These are phyloP conservation scores for Eupeodes latifasciatus DNA, from an alignment of 2,888 invertebrate species.

Conservation along the genomic window DNA sequence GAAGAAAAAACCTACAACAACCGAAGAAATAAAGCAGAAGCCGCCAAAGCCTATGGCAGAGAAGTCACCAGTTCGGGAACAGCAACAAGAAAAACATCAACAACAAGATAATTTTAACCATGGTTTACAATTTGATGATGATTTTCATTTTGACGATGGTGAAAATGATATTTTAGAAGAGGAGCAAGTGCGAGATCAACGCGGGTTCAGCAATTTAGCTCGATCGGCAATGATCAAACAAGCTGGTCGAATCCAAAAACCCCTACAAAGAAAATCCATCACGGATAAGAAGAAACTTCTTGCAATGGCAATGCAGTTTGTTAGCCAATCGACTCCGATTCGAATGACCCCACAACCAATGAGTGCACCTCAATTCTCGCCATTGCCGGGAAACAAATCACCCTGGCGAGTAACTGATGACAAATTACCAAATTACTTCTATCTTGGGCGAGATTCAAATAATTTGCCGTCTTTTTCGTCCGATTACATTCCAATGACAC, in stretches of 20 bases:
- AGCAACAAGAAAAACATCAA: background rate
- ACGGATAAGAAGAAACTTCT: conserved; percentile 77
- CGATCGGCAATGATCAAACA: conserved; percentile 80
- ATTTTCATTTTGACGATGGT: conserved; percentile 18
- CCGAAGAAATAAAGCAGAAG: background rate
- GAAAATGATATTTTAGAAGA: background rate
- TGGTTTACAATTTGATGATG: conserved; percentile 38
- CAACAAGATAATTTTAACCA: background rate
- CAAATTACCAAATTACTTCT: conserved; percentile 80
- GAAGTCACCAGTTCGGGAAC: background rate
- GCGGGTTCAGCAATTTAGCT: conserved; percentile 79
- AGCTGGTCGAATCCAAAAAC: conserved; percentile 73
- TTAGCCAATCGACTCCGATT: conserved; percentile 80
- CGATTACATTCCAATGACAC: conserved; percentile 80
- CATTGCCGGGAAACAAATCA: conserved; percentile 78
- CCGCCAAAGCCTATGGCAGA: background rate
- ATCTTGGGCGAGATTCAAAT: conserved; percentile 80
- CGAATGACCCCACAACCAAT: conserved; percentile 54
- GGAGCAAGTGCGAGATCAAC: conserved; percentile 1
- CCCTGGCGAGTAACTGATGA: conserved; percentile 82
- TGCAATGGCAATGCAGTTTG: conserved; percentile 79
- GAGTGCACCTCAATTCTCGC: conserved; percentile 75
- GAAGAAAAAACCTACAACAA: conserved; percentile 27
- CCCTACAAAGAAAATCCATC: conserved; percentile 57
- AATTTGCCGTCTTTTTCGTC: conserved; percentile 83